Evolutionary conservation across 2,888 invertebrate genomes (phyloP).

Genomic region (Aphelenchoides bicaudatus): DNA sequence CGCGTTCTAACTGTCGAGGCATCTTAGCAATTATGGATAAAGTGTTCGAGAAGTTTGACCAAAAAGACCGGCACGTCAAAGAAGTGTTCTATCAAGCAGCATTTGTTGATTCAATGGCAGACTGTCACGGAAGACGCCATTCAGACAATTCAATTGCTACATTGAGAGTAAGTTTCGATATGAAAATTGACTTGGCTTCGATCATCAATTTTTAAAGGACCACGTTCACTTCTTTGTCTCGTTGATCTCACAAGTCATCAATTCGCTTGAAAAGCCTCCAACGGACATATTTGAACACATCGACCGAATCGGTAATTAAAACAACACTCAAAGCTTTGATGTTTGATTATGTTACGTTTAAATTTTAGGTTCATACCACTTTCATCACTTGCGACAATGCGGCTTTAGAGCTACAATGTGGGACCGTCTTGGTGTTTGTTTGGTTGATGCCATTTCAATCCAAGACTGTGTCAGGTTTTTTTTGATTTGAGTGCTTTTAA

Average conservation of each 20-base stretch:
- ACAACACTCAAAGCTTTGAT: no score
- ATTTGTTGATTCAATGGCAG: conserved; percentile 56
- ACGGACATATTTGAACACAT: conserved; percentile 50
- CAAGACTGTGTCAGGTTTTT: conserved; percentile 42
- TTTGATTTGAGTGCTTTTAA: neutral
- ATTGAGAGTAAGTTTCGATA: no score
- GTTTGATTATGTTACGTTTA: no score
- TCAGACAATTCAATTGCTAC: conserved; percentile 47
- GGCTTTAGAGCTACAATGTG: conserved; percentile 52
- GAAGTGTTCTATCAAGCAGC: conserved; percentile 57
- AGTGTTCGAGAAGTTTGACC: conserved; percentile 55
- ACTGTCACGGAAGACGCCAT: conserved; percentile 25
- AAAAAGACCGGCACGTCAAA: conserved; percentile 52
- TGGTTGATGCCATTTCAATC: conserved; percentile 52
- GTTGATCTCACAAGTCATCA: conserved; percentile 48
- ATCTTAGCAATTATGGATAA: conserved; percentile 54
- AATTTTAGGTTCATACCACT: conserved; percentile 50
- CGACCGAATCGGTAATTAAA: conserved; percentile 43
- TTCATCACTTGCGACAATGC: conserved; percentile 44
- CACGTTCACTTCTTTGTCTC: conserved; percentile 59
- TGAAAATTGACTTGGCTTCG: no score
- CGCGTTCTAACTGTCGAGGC: conserved; percentile 51
- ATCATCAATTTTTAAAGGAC: no score
- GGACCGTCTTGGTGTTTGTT: conserved; percentile 55
- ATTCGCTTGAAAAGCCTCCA: conserved; percentile 45